Percentiles rank a stretch among this genome's conserved stretches.
phyloP scores from a whole-genome alignment of 2,797 vertebrate genomes.

The Enteromius fasciolatus region DNA sequence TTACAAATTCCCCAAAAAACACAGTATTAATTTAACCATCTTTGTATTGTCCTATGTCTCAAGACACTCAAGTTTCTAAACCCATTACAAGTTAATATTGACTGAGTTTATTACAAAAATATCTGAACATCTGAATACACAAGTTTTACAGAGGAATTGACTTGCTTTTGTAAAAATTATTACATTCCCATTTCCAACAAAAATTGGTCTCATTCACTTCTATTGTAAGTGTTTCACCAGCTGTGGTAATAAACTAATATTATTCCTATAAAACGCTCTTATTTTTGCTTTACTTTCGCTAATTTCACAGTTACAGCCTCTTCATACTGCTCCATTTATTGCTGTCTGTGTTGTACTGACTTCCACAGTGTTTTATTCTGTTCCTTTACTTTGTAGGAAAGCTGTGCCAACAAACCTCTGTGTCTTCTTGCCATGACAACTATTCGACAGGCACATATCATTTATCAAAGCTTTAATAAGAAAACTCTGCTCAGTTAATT shows the following conservation, averaged over 20 bases:
- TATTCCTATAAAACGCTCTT: not conserved
- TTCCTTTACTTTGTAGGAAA: not conserved
- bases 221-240: not conserved
- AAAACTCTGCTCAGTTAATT: constrained; percentile 63
- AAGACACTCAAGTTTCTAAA: not conserved
- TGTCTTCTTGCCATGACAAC: constrained; percentile 9
- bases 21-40: not conserved
- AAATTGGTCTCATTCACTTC: not conserved
- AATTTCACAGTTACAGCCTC: not conserved
- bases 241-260: not conserved
- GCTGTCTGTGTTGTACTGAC: not conserved
- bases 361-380: not conserved
- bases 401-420: not conserved
- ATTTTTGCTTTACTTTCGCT: not conserved
- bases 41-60: not conserved
- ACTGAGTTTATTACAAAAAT: too few species aligned
- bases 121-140: too few species aligned
- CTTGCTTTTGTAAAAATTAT: not conserved
- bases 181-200: not conserved
- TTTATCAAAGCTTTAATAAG: constrained; percentile 51
- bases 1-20: not conserved
- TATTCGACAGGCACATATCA: constrained; percentile 42
- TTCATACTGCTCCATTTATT: not conserved
- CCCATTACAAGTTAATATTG: not conserved
- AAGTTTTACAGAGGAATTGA: not conserved